Evolutionary conservation across 2,888 invertebrate species (phyloP).

Genomic region (Archips xylosteana): DNA sequence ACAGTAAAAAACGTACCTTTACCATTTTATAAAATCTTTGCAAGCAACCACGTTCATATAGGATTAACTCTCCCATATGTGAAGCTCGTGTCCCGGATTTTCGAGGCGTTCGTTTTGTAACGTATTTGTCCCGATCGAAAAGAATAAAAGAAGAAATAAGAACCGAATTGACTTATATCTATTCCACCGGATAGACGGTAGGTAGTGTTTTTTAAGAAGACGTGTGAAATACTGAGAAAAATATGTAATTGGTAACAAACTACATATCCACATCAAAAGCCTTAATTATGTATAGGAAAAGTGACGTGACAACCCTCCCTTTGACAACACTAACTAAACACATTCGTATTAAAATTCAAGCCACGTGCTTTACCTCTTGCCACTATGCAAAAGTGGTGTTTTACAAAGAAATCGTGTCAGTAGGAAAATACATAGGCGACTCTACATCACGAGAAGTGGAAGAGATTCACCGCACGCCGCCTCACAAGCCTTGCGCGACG

Average conservation of each 20-base stretch:
- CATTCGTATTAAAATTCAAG: slow-evolving; percentile 37
- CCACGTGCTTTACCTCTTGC: slow-evolving; percentile 47
- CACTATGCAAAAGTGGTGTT: slow-evolving; percentile 58
- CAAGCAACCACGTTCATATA: slow-evolving; percentile 29
- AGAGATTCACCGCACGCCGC: slow-evolving; percentile 21
- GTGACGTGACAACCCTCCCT: slow-evolving; percentile 34
- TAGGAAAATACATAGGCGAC: slow-evolving; percentile 44
- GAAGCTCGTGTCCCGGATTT: slow-evolving; percentile 42
- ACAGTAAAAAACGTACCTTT: neutral
- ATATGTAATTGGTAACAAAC: slow-evolving; percentile 1
- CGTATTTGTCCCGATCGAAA: slow-evolving; percentile 41
- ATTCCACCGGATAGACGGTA: slow-evolving; percentile 17
- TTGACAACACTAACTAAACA: slow-evolving; percentile 28
- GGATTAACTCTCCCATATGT: slow-evolving; percentile 42
- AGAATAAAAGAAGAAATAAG: slow-evolving; percentile 42
- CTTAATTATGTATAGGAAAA: slow-evolving; percentile 29
- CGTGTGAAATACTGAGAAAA: slow-evolving; percentile 11
- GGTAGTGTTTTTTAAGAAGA: slow-evolving; percentile 12
- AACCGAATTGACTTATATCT: slow-evolving; percentile 39
- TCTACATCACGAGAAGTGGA: slow-evolving; percentile 9
- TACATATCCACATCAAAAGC: slow-evolving; percentile 30
- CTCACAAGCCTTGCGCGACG: slow-evolving; percentile 5
- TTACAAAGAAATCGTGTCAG: slow-evolving; percentile 66
- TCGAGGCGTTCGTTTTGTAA: slow-evolving; percentile 40
- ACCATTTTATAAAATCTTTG: slow-evolving; percentile 28